Conservation (phyloP, 2,797 vertebrate genomes). For the Eupleurogrammus muticus region DNA sequence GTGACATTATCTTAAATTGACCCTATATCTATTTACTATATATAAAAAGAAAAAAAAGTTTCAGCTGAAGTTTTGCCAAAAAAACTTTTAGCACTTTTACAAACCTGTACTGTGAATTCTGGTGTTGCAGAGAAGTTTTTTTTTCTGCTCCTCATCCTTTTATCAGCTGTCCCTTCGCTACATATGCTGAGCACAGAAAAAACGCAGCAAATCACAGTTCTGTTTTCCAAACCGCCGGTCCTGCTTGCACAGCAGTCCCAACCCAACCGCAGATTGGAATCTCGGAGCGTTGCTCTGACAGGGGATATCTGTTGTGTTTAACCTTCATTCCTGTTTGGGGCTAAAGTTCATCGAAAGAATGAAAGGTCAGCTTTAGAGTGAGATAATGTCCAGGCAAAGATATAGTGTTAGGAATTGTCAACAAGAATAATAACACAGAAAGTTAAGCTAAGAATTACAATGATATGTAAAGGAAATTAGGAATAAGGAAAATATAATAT, state of each 20-base stretch:
- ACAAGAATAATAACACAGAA: not conserved
- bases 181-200: slow-evolving; percentile 35
- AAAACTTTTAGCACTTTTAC: slow-evolving; percentile 20
- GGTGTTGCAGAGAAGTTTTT: slow-evolving; percentile 2
- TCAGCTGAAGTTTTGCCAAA: slow-evolving; percentile 31
- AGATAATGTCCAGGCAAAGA: no score
- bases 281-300: not conserved
- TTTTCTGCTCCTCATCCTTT: slow-evolving; percentile 28
- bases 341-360: slow-evolving; percentile 57
- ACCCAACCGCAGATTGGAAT: slow-evolving; percentile 46
- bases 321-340: slow-evolving; percentile 48
- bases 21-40: slow-evolving; percentile 25
- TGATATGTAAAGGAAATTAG: not conserved
- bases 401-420: no score
- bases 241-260: not conserved
- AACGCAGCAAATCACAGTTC: slow-evolving; percentile 20
- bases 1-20: slow-evolving; percentile 61
- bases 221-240: slow-evolving; percentile 30
- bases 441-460: not conserved
- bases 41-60: slow-evolving; percentile 22
- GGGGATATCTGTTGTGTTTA: slow-evolving; percentile 47
- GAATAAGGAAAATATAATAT: not conserved
- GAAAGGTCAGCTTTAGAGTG: slow-evolving; percentile 29
- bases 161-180: slow-evolving; percentile 35
- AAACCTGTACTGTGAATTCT: slow-evolving; percentile 12